Conservation (phyloP, 2,797 vertebrate species). For the Ctenopoma multispine region DNA sequence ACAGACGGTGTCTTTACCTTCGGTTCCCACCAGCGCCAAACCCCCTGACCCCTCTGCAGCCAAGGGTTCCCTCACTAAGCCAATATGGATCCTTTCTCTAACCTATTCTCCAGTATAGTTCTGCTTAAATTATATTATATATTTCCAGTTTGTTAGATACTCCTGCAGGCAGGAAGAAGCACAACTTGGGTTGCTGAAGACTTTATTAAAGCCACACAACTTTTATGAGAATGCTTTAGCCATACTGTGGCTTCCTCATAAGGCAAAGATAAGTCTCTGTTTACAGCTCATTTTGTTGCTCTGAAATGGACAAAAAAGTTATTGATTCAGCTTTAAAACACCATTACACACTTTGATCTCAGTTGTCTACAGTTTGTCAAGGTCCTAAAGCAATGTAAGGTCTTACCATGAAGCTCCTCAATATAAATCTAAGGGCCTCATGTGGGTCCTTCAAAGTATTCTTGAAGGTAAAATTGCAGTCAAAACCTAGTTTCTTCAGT, state of each 20-base stretch:
- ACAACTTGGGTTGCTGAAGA: no score
- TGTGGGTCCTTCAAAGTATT: background rate
- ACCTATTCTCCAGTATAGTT: no score
- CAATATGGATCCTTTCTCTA: no score
- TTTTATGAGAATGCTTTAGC: no score
- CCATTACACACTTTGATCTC: background rate
- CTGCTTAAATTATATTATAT: no score
- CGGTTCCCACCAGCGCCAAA: background rate
- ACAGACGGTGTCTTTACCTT: conserved; percentile 69
- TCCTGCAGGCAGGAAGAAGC: no score
- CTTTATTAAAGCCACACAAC: no score
- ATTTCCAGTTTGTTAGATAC: no score
- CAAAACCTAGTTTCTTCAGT: background rate
- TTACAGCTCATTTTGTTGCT: background rate
- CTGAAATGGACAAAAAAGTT: background rate
- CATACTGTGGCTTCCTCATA: no score
- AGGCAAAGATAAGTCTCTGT: background rate
- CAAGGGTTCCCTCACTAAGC: no score
- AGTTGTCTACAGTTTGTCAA: background rate
- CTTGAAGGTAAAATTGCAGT: no score
- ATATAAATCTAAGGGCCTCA: background rate
- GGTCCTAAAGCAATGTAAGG: background rate
- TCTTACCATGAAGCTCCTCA: background rate
- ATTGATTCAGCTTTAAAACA: background rate
- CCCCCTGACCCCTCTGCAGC: background rate